Percentiles rank a stretch among this genome's conserved stretches.
These are phyloP conservation scores for Glyptemys insculpta DNA, from an alignment of 2,797 vertebrate species.

Conservation along the genomic window DNA sequence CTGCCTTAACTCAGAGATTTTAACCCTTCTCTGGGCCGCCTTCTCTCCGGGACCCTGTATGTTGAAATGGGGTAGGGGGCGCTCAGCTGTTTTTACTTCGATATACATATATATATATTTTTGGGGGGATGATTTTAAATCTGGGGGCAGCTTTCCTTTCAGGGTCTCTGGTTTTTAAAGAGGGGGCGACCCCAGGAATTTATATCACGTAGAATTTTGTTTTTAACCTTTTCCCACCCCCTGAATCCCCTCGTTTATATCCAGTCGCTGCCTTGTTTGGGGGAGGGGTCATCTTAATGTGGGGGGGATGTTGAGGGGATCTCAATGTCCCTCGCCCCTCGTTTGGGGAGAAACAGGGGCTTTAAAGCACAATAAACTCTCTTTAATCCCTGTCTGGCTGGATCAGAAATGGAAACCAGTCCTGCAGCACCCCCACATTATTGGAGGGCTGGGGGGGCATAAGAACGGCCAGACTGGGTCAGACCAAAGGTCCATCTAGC, in stretches of 20 bases:
- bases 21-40: not conserved
- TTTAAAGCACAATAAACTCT: not conserved
- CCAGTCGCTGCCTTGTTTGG: not conserved
- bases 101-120: slow-evolving; percentile 19
- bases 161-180: not conserved
- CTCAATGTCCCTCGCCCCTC: not conserved
- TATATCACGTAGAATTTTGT: not conserved
- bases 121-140: slow-evolving; percentile 16
- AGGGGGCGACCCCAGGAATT: not conserved
- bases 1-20: slow-evolving; percentile 38
- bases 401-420: not conserved
- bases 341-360: not conserved
- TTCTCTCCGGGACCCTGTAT: not conserved
- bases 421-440: not conserved
- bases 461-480: too few species aligned
- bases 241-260: not conserved
- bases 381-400: not conserved
- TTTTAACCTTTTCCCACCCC: not conserved
- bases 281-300: not conserved
- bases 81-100: not conserved
- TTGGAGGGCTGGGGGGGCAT: not conserved
- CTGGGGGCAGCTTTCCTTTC: not conserved
- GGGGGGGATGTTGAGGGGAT: not conserved
- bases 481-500: too few species aligned
- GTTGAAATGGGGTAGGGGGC: not conserved